Evolutionary conservation across 2,888 invertebrate species (phyloP).

Genomic region (Trachelus iudaicus): DNA sequence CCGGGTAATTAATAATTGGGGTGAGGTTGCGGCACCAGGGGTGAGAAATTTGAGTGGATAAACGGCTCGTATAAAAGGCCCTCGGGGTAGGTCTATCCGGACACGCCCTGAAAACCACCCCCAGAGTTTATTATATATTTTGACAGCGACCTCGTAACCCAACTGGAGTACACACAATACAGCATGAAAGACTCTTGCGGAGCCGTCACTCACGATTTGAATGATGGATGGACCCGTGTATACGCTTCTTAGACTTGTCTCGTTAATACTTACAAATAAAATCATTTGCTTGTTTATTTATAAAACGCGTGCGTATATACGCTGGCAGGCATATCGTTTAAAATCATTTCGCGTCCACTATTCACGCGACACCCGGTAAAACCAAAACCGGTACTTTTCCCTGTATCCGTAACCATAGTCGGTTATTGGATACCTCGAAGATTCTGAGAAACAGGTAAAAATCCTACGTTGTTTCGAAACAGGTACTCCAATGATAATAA

Average conservation of each 20-base stretch:
- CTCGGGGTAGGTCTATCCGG: constrained; percentile 14
- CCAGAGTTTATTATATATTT: constrained; percentile 9
- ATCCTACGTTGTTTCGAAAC: background rate
- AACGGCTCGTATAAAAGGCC: background rate
- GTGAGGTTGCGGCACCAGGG: constrained; percentile 3
- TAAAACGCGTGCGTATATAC: background rate
- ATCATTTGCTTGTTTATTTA: constrained; percentile 15
- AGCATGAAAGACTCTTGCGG: background rate
- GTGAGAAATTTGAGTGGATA: constrained; percentile 12
- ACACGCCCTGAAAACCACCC: constrained; percentile 10
- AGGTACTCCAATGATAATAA: background rate
- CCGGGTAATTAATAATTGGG: constrained; percentile 17
- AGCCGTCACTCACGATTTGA: constrained; percentile 3
- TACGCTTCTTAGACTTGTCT: background rate
- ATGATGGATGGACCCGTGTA: constrained; percentile 5
- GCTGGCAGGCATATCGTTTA: background rate
- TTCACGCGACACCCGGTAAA: background rate
- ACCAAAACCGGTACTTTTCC: background rate
- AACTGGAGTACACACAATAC: constrained; percentile 1
- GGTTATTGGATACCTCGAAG: background rate
- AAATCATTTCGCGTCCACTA: background rate
- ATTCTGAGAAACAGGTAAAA: background rate
- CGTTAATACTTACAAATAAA: constrained; percentile 38
- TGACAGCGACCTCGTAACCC: constrained; percentile 24
- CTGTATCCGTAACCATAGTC: background rate